phyloP scores from a whole-genome alignment of 2,797 vertebrate genomes.

The Botia almorhae region DNA sequence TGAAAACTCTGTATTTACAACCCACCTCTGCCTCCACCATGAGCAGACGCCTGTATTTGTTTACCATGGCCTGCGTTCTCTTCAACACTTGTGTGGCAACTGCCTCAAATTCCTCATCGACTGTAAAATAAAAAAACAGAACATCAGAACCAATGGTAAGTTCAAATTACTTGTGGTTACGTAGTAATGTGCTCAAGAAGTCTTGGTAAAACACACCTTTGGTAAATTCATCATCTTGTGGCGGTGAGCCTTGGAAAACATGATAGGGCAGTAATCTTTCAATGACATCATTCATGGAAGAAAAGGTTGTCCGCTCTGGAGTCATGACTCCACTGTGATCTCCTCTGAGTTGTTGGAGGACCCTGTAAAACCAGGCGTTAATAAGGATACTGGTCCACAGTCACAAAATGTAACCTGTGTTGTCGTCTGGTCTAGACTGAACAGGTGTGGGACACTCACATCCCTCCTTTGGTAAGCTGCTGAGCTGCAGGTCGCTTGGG shows the following conservation, averaged over 20 bases:
- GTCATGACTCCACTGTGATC: slow-evolving; percentile 85
- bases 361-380: slow-evolving; percentile 69
- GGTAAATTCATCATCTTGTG: slow-evolving; percentile 86
- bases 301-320: slow-evolving; percentile 84
- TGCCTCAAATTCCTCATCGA: slow-evolving; percentile 88
- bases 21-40: slow-evolving; percentile 94
- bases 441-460: slow-evolving; percentile 80
- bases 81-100: slow-evolving; percentile 90
- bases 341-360: slow-evolving; percentile 88
- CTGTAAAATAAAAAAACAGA: slow-evolving; percentile 58
- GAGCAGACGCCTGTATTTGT: slow-evolving; percentile 95
- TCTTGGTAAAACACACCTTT: slow-evolving; percentile 77
- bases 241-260: slow-evolving; percentile 89
- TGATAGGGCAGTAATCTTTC: slow-evolving; percentile 93
- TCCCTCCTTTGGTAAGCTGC: slow-evolving; percentile 90
- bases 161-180: background rate
- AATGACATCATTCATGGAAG: slow-evolving; percentile 84
- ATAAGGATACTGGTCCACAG: background rate
- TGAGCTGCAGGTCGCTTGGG: slow-evolving; percentile 87
- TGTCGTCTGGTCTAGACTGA: background rate
- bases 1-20: slow-evolving; percentile 16
- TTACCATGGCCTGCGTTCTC: slow-evolving; percentile 94
- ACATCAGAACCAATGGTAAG: background rate
- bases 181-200: background rate
- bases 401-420: background rate